phyloP scores from a whole-genome alignment of 2,797 vertebrate species.

The Triplophysa yarkandensis region DNA sequence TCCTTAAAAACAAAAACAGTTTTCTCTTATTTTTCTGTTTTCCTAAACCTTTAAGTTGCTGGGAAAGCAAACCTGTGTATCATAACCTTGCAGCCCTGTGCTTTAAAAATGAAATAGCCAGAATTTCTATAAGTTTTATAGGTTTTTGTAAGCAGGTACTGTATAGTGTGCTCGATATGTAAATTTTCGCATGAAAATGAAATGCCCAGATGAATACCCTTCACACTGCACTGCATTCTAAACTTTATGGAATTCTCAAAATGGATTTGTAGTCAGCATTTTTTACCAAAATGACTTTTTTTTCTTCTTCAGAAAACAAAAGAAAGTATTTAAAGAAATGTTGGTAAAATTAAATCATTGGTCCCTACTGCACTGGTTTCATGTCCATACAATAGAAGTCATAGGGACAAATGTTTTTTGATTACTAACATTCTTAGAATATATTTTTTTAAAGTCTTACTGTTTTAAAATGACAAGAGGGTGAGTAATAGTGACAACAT shows the following conservation, averaged over 20 bases:
- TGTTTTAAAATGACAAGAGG: too few relatives aligned
- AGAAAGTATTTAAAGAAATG: too few relatives aligned
- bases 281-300: too few relatives aligned
- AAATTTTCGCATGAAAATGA: slow-evolving; percentile 3
- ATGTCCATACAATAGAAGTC: too few relatives aligned
- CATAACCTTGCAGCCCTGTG: slow-evolving; percentile 60
- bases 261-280: too few relatives aligned
- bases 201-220: slow-evolving; percentile 19
- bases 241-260: not conserved
- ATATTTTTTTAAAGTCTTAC: too few relatives aligned
- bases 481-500: too few relatives aligned
- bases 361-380: too few relatives aligned
- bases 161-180: not conserved
- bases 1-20: slow-evolving; percentile 26
- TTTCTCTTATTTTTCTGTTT: slow-evolving; percentile 9
- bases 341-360: too few relatives aligned
- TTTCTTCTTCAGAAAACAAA: too few relatives aligned
- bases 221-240: slow-evolving; percentile 13
- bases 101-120: slow-evolving; percentile 31
- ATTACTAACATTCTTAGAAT: too few relatives aligned
- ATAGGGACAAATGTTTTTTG: too few relatives aligned
- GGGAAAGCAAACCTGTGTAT: slow-evolving; percentile 71
- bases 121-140: not conserved
- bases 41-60: slow-evolving; percentile 73
- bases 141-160: slow-evolving; percentile 2